Conservation (phyloP, 2,797 vertebrate species). For the Limnodromus scolopaceus region DNA sequence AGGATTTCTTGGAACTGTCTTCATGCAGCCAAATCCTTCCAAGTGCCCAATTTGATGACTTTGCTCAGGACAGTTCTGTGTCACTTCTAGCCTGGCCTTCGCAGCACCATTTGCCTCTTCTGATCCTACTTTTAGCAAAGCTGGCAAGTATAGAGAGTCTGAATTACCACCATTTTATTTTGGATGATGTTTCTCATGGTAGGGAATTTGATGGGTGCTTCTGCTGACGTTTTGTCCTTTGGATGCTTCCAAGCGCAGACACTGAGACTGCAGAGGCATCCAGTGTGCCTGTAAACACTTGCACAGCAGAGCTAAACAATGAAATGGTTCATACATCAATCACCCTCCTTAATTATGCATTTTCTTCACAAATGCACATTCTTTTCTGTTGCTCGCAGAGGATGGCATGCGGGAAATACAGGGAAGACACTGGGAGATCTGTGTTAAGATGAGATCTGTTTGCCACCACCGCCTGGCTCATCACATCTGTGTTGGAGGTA, state of each 20-base stretch:
- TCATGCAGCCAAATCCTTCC: background rate
- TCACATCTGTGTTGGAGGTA: conserved; percentile 49
- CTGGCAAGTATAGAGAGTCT: background rate
- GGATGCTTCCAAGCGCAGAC: background rate
- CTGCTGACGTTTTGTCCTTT: conserved; percentile 7
- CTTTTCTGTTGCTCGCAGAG: conserved; percentile 34
- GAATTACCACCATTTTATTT: background rate
- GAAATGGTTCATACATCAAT: conserved; percentile 71
- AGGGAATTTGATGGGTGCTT: background rate
- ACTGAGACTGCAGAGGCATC: conserved; percentile 23
- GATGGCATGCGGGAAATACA: conserved; percentile 1
- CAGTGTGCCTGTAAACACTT: conserved; percentile 41
- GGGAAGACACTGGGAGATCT: conserved; percentile 29
- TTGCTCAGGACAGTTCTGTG: background rate
- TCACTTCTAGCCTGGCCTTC: background rate
- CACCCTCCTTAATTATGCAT: conserved; percentile 67
- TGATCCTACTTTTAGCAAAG: background rate
- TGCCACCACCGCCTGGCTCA: conserved; percentile 3
- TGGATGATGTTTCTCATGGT: background rate
- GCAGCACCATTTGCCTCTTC: background rate
- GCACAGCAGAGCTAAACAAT: conserved; percentile 66
- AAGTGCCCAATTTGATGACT: background rate
- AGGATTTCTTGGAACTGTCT: background rate
- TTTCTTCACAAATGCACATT: conserved; percentile 57
- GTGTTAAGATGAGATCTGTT: conserved; percentile 56